These are phyloP conservation scores for Kradibia gibbosae DNA, from an alignment of 1,140 invertebrate species.

Conservation along the genomic window DNA sequence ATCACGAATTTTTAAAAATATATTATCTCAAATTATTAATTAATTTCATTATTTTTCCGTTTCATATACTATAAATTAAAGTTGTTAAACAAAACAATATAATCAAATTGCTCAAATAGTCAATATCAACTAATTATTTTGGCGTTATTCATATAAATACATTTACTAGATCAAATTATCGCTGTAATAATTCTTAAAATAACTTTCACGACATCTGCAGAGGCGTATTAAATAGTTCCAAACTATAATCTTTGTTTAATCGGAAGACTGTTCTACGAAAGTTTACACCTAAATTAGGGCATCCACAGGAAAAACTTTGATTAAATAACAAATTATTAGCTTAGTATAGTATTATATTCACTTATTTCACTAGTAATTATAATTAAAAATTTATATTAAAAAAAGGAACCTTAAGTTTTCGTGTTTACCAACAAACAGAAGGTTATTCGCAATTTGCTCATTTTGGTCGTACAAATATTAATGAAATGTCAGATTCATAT, in stretches of 20 bases:
- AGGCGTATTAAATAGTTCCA: constrained; percentile 27
- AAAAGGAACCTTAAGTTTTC: not conserved
- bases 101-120: too few relatives aligned
- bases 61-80: too few relatives aligned
- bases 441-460: too few relatives aligned
- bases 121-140: too few relatives aligned
- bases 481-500: too few relatives aligned
- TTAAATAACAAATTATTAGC: constrained; percentile 16
- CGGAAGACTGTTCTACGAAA: not conserved
- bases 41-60: too few relatives aligned
- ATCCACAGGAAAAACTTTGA: constrained; percentile 20
- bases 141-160: not conserved
- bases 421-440: too few relatives aligned
- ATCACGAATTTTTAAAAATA: too few relatives aligned
- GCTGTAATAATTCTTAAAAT: constrained; percentile 2
- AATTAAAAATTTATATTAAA: not conserved
- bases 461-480: too few relatives aligned
- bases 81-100: too few relatives aligned
- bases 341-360: not conserved
- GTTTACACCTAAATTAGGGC: constrained; percentile 21
- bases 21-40: too few relatives aligned
- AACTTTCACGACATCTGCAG: not conserved
- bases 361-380: not conserved
- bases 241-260: constrained; percentile 26
- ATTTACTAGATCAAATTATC: not conserved